Evolutionary conservation across 2,113 vertebrate genomes (phyloP).

Genomic region (Garra rufa): DNA sequence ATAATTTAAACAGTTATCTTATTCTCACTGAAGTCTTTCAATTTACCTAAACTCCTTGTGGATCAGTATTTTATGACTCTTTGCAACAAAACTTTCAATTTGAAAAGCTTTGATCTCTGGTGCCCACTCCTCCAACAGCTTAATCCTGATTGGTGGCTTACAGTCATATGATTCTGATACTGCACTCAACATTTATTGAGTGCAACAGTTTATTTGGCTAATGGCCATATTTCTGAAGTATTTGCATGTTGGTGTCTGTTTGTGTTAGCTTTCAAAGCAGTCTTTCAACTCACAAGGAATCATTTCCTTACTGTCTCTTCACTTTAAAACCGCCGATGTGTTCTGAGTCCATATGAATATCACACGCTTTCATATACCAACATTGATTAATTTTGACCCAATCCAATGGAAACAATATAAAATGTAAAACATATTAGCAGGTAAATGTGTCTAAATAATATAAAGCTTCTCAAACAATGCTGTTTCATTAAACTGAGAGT

Average conservation of each 20-base stretch:
- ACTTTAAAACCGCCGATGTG: background rate
- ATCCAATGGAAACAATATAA: background rate
- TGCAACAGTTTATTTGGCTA: background rate
- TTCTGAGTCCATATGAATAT: background rate
- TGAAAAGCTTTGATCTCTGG: background rate
- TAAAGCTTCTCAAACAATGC: background rate
- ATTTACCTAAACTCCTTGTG: background rate
- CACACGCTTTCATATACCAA: background rate
- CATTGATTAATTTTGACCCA: background rate
- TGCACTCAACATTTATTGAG: slow-evolving; percentile 18
- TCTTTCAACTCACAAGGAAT: background rate
- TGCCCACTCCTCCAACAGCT: background rate
- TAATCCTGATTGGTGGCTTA: background rate
- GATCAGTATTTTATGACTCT: background rate
- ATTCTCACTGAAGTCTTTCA: background rate
- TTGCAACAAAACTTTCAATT: background rate
- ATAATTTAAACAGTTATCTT: background rate
- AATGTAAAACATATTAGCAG: background rate
- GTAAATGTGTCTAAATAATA: background rate
- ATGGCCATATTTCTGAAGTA: background rate
- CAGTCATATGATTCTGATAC: background rate
- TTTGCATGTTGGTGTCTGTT: slow-evolving; percentile 4
- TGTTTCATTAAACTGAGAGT: background rate
- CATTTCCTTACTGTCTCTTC: background rate
- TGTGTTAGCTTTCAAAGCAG: background rate